A percentile compares a stretch with the other conserved stretches of the same genome.
Evolutionary conservation across 2,113 vertebrate genomes (phyloP).

Genomic region (Cathartes aura): DNA sequence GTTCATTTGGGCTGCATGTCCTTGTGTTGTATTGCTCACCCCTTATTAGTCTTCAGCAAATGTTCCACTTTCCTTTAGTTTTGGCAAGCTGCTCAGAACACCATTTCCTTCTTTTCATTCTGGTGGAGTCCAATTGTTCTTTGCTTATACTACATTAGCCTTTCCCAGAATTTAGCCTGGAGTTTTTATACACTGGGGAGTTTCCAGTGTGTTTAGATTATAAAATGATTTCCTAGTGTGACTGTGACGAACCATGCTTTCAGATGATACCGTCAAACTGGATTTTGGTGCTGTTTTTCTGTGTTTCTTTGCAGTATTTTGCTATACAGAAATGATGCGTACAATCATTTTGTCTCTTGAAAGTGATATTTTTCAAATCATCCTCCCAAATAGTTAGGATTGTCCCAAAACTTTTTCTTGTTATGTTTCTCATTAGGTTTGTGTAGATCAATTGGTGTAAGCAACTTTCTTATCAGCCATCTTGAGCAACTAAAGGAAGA

Average conservation of each 20-base stretch:
- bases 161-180: slow-evolving; percentile 79
- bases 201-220: slow-evolving; percentile 70
- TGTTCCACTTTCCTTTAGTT: slow-evolving; percentile 67
- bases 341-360: not conserved
- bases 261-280: slow-evolving; percentile 18
- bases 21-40: slow-evolving; percentile 48
- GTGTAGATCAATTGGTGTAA: slow-evolving; percentile 81
- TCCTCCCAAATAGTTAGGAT: not conserved
- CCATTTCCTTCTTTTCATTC: slow-evolving; percentile 84
- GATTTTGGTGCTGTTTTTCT: not conserved
- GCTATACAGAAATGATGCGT: not conserved
- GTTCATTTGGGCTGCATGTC: slow-evolving; percentile 20
- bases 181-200: slow-evolving; percentile 75
- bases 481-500: slow-evolving; percentile 83
- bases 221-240: slow-evolving; percentile 60
- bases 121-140: slow-evolving; percentile 73
- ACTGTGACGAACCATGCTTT: slow-evolving; percentile 8
- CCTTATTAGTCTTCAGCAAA: slow-evolving; percentile 50
- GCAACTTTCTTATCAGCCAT: slow-evolving; percentile 86
- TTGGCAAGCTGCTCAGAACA: slow-evolving; percentile 76
- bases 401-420: not conserved
- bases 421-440: slow-evolving; percentile 68
- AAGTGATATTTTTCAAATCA: not conserved
- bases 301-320: not conserved
- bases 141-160: slow-evolving; percentile 70